Evolutionary conservation across 2,888 invertebrate species (phyloP), one percentile per base, ranked within the genome.

Genomic region (Drosophila falleni): DNA sequence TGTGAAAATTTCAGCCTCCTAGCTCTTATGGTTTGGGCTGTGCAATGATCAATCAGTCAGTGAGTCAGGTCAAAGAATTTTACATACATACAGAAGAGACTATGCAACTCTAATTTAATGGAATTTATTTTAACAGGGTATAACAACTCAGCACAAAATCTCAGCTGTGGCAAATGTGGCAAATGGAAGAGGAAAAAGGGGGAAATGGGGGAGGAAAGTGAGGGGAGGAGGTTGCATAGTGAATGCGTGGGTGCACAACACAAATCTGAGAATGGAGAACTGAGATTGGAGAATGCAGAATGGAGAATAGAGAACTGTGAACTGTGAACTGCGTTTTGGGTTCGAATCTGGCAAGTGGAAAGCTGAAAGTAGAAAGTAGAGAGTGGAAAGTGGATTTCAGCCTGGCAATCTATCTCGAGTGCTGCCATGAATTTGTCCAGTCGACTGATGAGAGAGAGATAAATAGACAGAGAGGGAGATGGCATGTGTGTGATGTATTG

Each of bases 361-460:
- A 19, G 37, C 50, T 39, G 60, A 39, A 42, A 37, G 44, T 33
- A 29, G 15, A 15, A 46, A 15, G 29, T 56, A 3, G 37, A 10
- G 19, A 37, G 44, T 33, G 37, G 15, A 15, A 46, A 19, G 37
- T 56, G 51, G 60, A 39, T 54, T 42, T 39, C 65, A 44, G 60
- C 46, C 66, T 81, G 81, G 84, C 84, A 84, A 84, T 84, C 89
- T 83, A 84, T 84, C 89, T 84, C 84, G 75, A 74, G 89, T 71
- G 78, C 39, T 68, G 87, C 89, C 81, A 84, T 89, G 84, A 83
- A 84, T 84, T 89, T 78, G 80, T 81, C 80, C 77, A 68, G 58
- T 70, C 59, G 80, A 79, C 76, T 74, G 76, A 74, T 77, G 76
- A 29, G 29, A 29, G 29, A 29, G 29, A 29, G 29, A 29, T 0